A percentile compares a stretch with the other conserved stretches of the same genome.
Evolutionary conservation across 2,797 vertebrate species (phyloP).

Genomic region (Neosilurus mollespiculum): DNA sequence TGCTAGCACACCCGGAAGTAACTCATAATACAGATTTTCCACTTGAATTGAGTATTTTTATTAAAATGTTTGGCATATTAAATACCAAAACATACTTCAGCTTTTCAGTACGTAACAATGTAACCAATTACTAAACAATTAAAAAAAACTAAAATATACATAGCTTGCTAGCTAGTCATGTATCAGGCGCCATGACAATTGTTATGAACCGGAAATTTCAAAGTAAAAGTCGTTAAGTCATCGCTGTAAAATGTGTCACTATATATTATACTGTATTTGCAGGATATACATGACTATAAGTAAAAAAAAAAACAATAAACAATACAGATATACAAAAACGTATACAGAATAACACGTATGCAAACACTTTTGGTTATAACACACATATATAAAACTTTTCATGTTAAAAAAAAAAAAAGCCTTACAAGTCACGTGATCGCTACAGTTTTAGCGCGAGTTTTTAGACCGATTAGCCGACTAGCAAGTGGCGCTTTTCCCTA

Average conservation of each 20-base stretch:
- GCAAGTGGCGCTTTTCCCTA: neutral
- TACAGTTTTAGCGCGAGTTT: constrained; percentile 47
- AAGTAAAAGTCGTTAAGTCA: neutral
- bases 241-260: neutral
- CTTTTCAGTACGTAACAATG: neutral
- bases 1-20: neutral
- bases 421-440: constrained; percentile 23
- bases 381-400: neutral
- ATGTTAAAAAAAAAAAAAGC: neutral
- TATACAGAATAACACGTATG: neutral
- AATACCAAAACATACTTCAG: too few relatives aligned
- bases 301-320: neutral
- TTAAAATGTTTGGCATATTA: neutral
- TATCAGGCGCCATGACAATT: neutral
- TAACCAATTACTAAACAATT: neutral
- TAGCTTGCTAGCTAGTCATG: neutral
- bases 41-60: neutral
- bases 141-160: neutral
- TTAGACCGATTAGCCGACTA: constrained; percentile 25
- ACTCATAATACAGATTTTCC: neutral
- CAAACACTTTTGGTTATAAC: too few relatives aligned
- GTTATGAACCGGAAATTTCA: neutral
- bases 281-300: neutral
- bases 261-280: too few relatives aligned
- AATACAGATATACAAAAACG: neutral